phyloP scores from a whole-genome alignment of 2,113 vertebrate species.

The Heloderma charlesbogerti region DNA sequence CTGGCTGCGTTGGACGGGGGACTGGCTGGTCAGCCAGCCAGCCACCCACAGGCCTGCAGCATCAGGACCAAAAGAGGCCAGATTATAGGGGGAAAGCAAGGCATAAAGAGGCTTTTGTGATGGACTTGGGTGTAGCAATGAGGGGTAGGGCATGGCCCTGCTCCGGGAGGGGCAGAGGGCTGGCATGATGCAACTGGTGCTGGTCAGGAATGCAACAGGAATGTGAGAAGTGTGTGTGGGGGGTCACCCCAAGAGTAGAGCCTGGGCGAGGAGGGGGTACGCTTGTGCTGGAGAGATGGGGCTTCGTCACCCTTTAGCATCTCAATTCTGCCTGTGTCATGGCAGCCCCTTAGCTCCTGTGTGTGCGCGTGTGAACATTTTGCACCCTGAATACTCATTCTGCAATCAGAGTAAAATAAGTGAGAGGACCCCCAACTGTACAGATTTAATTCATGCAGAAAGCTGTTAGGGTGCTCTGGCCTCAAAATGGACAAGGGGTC shows the following conservation, averaged over 20 bases:
- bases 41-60: constrained; percentile 10
- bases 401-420: neutral
- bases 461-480: neutral
- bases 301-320: neutral
- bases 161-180: constrained; percentile 45
- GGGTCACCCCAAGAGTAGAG: neutral
- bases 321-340: neutral
- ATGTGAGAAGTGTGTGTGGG: constrained; percentile 30
- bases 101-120: constrained; percentile 77
- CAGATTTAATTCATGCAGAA: neutral
- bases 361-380: accelerated
- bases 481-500: too few relatives aligned
- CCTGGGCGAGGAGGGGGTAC: accelerated
- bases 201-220: constrained; percentile 49
- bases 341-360: too few relatives aligned
- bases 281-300: neutral
- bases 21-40: constrained; percentile 24
- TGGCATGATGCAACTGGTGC: constrained; percentile 27
- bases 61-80: constrained; percentile 17
- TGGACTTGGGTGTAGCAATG: constrained; percentile 13
- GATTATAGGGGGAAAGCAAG: constrained; percentile 47
- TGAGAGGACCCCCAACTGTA: neutral
- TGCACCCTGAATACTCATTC: neutral
- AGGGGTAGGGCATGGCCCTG: constrained; percentile 47
- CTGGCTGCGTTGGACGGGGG: neutral